These are phyloP conservation scores for Gallinago undulata DNA, from an alignment of 2,113 vertebrate genomes.

Conservation along the genomic window DNA sequence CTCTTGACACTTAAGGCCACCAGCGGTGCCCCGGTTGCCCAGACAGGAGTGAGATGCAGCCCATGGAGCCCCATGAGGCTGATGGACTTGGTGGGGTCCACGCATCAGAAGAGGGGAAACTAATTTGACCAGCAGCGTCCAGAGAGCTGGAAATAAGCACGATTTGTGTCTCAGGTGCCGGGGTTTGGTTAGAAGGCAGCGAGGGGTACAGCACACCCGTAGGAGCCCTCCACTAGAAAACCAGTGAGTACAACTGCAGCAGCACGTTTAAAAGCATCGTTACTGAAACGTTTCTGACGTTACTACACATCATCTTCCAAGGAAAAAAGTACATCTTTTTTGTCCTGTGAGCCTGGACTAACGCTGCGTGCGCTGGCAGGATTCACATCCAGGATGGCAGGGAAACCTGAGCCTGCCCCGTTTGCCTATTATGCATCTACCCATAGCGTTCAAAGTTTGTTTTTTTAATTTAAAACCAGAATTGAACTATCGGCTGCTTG, in stretches of 20 bases:
- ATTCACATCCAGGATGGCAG: neutral
- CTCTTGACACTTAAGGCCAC: neutral
- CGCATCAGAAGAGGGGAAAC: neutral
- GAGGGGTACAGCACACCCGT: neutral
- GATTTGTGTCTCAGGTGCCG: neutral
- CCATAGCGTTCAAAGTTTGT: neutral
- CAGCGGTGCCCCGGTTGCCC: neutral
- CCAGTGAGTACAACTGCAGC: neutral
- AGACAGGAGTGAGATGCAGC: neutral
- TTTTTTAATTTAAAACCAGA: neutral
- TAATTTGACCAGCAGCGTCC: neutral
- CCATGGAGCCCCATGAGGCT: rapidly evolving
- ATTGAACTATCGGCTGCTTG: neutral
- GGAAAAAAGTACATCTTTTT: neutral
- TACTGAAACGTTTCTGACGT: neutral
- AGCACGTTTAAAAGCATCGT: neutral
- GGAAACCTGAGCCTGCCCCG: neutral
- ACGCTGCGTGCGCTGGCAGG: rapidly evolving
- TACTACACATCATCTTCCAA: neutral
- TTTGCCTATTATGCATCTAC: neutral
- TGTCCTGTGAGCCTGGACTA: neutral
- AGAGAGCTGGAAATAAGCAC: neutral
- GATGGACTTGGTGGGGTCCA: neutral
- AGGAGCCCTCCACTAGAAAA: neutral
- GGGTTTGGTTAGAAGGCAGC: neutral